Base-by-base conservation (phyloP, 2,888 invertebrate genomes). In the Folsomia candida region DNA sequence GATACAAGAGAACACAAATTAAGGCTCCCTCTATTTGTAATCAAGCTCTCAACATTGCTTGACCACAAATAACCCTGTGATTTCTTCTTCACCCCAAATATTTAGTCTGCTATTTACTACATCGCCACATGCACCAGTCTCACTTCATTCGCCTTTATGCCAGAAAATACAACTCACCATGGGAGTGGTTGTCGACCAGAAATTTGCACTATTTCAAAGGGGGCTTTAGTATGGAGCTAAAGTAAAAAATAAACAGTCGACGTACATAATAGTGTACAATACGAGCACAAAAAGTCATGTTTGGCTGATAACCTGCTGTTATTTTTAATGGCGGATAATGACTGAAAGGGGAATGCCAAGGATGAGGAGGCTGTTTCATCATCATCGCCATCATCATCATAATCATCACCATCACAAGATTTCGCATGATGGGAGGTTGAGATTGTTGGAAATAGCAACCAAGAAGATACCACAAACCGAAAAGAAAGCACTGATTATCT, bases 1-100 rank as follows among this genome's bases (percentile, higher is more conserved):
- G 76, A 75, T 72, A 67, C 59, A 70, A 61, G 20, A 58, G 69
- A 73, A 69, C 68, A 66, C 70, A 66, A 72, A 75, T 76, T 74
- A 78, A 67, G 68, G 73, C 26, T 51, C 51, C 67, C 71, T 71
- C 70, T 70, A 67, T 65, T 70, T 71, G 62, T 66, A 75, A 72
- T 74, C 72, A 68, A 68, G 58, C 47, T 65, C 61, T 29, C 61
- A 59, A 11, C 22, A 54, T 4, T 20, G 22, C 20, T 22, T 54
- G 54, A 54, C 59, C 54, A 47, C 62, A 51, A 47, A 68, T 51
- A 68, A 68, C 59, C 47, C 68, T 61, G 27, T 68, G 68, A 68
- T 68, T 68, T 68, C 37, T 37, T 37, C 37, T 14, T 14, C 22
- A 54, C 54, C 4, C 11, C 54, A 47, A n/a, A n/a, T 54, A 6